Conservation (phyloP, 2,888 invertebrate genomes). For the Rhagophthalmus giganteus region DNA sequence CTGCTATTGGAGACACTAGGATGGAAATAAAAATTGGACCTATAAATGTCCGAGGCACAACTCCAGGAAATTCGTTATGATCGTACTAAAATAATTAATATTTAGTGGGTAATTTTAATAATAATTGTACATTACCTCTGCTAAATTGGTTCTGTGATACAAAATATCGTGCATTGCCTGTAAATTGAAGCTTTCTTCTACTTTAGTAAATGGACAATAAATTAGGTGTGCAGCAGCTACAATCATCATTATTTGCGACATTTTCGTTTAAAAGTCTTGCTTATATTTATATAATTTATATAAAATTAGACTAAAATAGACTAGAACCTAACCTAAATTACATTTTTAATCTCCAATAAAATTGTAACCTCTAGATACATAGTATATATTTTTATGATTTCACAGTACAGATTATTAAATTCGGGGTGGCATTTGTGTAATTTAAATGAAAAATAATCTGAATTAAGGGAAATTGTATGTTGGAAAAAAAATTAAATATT, state of each 20-base stretch:
- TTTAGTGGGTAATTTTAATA: slow-evolving; percentile 3
- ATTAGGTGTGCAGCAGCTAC: slow-evolving; percentile 79
- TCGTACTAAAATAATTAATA: slow-evolving; percentile 78
- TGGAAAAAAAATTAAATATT: no score
- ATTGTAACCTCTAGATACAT: no score
- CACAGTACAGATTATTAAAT: no score
- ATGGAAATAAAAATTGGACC: slow-evolving; percentile 84
- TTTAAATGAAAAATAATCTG: no score
- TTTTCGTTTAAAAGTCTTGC: slow-evolving; percentile 47
- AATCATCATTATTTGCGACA: slow-evolving; percentile 75
- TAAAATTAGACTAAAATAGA: slow-evolving; percentile 43
- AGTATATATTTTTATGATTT: no score
- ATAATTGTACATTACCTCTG: slow-evolving; percentile 65
- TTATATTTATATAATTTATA: slow-evolving; percentile 42
- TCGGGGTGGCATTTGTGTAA: no score
- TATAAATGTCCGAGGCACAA: slow-evolving; percentile 94
- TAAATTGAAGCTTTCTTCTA: slow-evolving; percentile 98
- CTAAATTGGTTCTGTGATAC: slow-evolving; percentile 81
- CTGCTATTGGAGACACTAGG: slow-evolving; percentile 75
- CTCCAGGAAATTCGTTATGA: slow-evolving; percentile 95
- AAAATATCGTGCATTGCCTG: slow-evolving; percentile 98
- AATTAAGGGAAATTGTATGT: no score
- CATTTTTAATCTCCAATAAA: slow-evolving; percentile 7
- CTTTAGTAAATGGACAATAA: slow-evolving; percentile 95
- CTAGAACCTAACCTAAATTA: slow-evolving; percentile 42